Base-by-base conservation (phyloP, 2,888 invertebrate genomes). In the Tryphoninae sp. region DNA sequence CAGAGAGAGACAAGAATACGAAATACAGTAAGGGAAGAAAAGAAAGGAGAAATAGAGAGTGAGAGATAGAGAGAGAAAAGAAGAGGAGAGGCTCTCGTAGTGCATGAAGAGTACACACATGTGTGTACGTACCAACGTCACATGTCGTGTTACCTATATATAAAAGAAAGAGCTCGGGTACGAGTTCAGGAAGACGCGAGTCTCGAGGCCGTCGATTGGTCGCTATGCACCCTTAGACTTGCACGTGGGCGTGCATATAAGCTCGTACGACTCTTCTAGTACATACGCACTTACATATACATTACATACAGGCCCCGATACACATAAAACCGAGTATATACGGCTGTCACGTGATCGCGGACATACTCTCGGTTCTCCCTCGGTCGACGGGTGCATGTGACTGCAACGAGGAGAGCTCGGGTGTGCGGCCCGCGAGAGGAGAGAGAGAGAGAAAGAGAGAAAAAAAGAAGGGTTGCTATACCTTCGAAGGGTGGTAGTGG, bases 181-280 rank as follows among this genome's bases (percentile, higher is more conserved):
- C 13, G 45, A 45, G 45, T 13, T 45, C 45, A 45, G 11, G 11
- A 45, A 45, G 45, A 45, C 45, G 45, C 45, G 45, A 13, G 45
- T 13, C 45, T 45, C 13, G 45, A 55, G 82, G 85, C 78, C 88
- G 85, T 83, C 87, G 90, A 91, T 91, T 91, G 91, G 91, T 90
- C 88, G 90, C 83, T 82, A 69, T 83, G 84, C 86, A 88, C 89
- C 90, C 90, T 89, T 87, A 82, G 62, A 78, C 87, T 83, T 83
- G 87, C 86, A 89, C 89, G 88, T 90, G 89, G 89, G 90, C 90
- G 91, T 89, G 87, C 88, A 86, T 89, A 88, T 86, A 87, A 84
- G 85, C 81, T 81, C 84, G 71, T 69, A 84, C 83, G 72, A 67
- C 49, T 68, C 58, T 65, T 74, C 68, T 78, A 22, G 78, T 58